Base-by-base conservation (phyloP, 2,888 invertebrate species). In the Polydesmus complanatus region DNA sequence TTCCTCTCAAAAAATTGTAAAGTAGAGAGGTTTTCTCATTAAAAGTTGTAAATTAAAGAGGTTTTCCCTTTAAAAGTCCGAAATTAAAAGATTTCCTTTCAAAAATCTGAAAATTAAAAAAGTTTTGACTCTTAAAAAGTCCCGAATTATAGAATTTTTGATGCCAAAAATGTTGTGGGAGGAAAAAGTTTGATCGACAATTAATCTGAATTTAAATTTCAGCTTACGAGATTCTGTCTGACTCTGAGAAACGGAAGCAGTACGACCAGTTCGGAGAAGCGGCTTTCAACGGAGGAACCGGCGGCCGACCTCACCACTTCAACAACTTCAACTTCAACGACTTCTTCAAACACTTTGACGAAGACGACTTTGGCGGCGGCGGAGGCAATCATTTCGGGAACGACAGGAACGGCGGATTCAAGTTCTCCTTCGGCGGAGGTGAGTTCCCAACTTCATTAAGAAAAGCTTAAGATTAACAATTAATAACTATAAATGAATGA, bases 221-320 rank as follows among this genome's bases (percentile, higher is more conserved):
- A 77, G 78, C 77, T 1, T 77, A 78, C 68, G 77, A 77, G 68
- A 69, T 75, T 11, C 66, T 78, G 47, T 71, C 74, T 23, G 75
- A 77, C 67, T 66, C 69, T 14, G 72, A 75, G 1, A 77, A 77
- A 63, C 65, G 75, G 56, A 69, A 68, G 62, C 66, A 73, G 37
- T 78, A 78, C 66, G 77, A 78, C 66, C 68, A 68, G 63, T 72
- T 69, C 67, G 76, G 77, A 23, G 72, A 73, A 54, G 68, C 69
- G n/a, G 71, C 69, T n/a, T 69, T 69, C 58, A 66, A 65, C 8
- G 64, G 65, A 11, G 60, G 63, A 56, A 66, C 66, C 3, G 66
- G 66, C 50, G 68, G 68, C 8, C 67, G 66, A 14, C 65, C 65
- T 18, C 67, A 67, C 48, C 66, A 64, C n/a, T 70, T 70, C 61